phyloP scores from a whole-genome alignment of 2,888 invertebrate genomes.

The Lycocerus yunnanus region DNA sequence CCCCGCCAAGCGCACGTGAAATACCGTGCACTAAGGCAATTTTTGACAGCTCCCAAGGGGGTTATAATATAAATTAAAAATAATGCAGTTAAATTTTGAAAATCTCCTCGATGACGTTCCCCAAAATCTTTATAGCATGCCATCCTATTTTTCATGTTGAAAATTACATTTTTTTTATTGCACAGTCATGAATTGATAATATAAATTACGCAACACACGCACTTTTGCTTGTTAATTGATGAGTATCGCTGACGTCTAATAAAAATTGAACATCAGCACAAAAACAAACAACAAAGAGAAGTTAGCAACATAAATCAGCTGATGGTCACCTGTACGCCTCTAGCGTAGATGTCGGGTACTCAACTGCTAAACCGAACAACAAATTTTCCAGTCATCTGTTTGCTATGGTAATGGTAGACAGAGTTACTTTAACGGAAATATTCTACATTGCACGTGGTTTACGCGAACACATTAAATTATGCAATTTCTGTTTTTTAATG shows the following conservation, averaged over 20 bases:
- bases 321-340: conserved; percentile 31
- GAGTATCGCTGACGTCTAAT: not conserved
- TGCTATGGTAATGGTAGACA: conserved; percentile 39
- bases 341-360: conserved; percentile 22
- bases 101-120: too few relatives aligned
- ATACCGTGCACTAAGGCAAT: conserved; percentile 85
- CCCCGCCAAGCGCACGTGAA: conserved; percentile 86
- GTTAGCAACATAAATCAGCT: conserved; percentile 41
- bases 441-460: conserved; percentile 38
- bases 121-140: too few relatives aligned
- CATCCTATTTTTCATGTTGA: too few relatives aligned
- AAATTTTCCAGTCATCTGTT: conserved; percentile 44
- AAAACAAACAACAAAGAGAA: not conserved
- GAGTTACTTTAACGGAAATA: conserved; percentile 32
- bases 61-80: conserved; percentile 17
- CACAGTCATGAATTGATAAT: not conserved
- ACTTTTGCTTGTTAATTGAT: not conserved
- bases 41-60: conserved; percentile 70
- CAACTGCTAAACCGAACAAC: conserved; percentile 18
- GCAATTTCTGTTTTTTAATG: not conserved
- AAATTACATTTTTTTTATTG: not conserved
- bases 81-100: too few relatives aligned
- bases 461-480: not conserved
- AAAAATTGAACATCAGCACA: not conserved
- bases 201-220: not conserved